Evolutionary conservation across 2,113 vertebrate genomes (phyloP).

Genomic region (Myxocyprinus asiaticus): DNA sequence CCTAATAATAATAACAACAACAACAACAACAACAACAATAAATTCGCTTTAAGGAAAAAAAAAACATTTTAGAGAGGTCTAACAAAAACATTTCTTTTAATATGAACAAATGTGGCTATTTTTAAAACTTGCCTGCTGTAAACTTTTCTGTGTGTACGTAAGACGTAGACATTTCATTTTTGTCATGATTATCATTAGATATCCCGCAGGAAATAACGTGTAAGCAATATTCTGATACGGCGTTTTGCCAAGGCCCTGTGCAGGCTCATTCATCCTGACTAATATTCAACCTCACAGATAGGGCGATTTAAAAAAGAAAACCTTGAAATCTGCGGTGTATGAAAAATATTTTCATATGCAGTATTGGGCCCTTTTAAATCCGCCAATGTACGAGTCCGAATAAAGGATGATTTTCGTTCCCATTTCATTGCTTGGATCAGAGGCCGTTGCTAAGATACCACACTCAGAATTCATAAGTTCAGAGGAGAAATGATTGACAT

Average conservation of each 20-base stretch:
- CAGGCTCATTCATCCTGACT: not conserved
- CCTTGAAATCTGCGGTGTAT: not conserved
- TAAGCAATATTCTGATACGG: not conserved
- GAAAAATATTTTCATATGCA: conserved; percentile 22
- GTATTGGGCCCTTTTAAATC: conserved; percentile 17
- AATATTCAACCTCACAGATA: not conserved
- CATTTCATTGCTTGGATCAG: conserved; percentile 72
- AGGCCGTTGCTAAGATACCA: conserved; percentile 82
- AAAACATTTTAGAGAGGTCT: too few relatives aligned
- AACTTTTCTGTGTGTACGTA: not conserved
- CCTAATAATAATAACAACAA: too few relatives aligned
- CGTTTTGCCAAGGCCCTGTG: not conserved
- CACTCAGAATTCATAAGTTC: conserved; percentile 74
- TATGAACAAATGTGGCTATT: too few relatives aligned
- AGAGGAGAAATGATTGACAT: conserved; percentile 66
- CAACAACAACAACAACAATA: too few relatives aligned
- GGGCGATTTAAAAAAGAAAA: not conserved
- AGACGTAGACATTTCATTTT: not conserved
- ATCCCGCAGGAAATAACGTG: not conserved
- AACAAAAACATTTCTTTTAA: too few relatives aligned
- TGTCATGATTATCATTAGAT: not conserved
- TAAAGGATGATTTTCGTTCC: conserved; percentile 62
- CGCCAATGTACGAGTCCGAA: conserved; percentile 36
- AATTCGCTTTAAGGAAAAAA: too few relatives aligned
- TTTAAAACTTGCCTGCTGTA: too few relatives aligned